Base-by-base conservation (phyloP, 2,113 vertebrate species). In the Lycaon pictus region DNA sequence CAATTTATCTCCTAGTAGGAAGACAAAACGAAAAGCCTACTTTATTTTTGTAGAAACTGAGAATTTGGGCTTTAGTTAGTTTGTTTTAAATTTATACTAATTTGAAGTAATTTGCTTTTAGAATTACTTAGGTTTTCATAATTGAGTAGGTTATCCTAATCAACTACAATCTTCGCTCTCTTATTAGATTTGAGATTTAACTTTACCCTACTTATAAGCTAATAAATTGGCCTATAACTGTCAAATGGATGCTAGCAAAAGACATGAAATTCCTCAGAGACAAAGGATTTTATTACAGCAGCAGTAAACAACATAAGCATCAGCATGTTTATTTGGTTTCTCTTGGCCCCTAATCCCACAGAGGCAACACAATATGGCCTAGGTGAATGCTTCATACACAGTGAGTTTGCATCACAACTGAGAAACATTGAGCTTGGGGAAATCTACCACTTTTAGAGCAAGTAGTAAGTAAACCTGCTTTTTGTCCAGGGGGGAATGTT, bases 341-440 rank as follows among this genome's bases (percentile, higher is more conserved):
- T 37, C 20, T 93, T 83, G 69, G 29, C 19, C n/a, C 53, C 58
- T 76, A 8, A 77, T 93, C 79, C 71, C 56, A 96, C 20, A 53
- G 60, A 27, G 72, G 1, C 84, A 93, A 58, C 11, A 76, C 43
- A 58, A 11, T 62, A 55, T n/a, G 32, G 37, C 19, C 55, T 23
- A 62, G 48, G 62, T 87, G 58, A 88, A 88, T 96, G 16, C 25
- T 80, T 20, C 27, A n/a, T 16, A 62, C 23, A 5, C 10, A 22
- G 23, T 81, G 35, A 9, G 55, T 94, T 96, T 88, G 25, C 51
- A 72, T 94, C 48, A 94, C 60, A 96, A 58, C 62, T 58, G 23
- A 92, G 48, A 96, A 94, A 65, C 15, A 88, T 0, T 72, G 79
- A 88, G 19, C 69, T 74, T 65, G 79, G 65, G 15, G 5, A 60